Conservation (phyloP, 2,888 invertebrate species). For the Ennomos erosarius region DNA sequence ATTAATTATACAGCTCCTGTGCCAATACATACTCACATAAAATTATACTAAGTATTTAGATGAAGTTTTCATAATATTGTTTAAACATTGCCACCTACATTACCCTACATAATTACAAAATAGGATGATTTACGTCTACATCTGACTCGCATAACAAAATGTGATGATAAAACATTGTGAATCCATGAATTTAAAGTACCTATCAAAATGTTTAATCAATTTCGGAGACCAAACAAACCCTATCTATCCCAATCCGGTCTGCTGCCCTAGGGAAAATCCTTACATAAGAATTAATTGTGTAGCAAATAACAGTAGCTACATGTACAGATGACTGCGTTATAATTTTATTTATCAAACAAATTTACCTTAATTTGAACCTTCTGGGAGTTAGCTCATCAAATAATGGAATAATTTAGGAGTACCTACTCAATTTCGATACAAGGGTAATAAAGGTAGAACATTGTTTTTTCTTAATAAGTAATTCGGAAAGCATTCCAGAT, state of each 20-base stretch:
- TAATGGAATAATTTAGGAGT: constrained; percentile 13
- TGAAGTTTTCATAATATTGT: not conserved
- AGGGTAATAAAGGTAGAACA: not conserved
- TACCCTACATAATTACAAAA: not conserved
- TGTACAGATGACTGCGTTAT: constrained; percentile 19
- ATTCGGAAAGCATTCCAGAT: no score
- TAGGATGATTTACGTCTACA: no score
- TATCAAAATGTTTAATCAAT: no score
- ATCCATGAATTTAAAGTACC: no score
- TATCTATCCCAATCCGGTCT: no score
- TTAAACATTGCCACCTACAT: not conserved
- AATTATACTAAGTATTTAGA: no score
- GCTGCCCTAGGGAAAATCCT: constrained; percentile 30
- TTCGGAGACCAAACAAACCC: no score
- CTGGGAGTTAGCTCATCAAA: constrained; percentile 10
- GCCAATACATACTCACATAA: no score
- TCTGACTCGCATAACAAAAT: no score
- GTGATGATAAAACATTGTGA: no score
- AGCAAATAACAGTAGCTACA: constrained; percentile 19
- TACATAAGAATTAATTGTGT: constrained; percentile 15
- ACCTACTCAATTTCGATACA: constrained; percentile 8
- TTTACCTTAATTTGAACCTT: constrained; percentile 8
- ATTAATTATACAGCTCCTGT: no score
- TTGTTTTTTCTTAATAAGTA: no score
- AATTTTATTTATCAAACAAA: constrained; percentile 24